Percentiles rank a stretch among this genome's conserved stretches.
Evolutionary conservation across 2,113 vertebrate genomes (phyloP).

Genomic region (Tringa solitaria): DNA sequence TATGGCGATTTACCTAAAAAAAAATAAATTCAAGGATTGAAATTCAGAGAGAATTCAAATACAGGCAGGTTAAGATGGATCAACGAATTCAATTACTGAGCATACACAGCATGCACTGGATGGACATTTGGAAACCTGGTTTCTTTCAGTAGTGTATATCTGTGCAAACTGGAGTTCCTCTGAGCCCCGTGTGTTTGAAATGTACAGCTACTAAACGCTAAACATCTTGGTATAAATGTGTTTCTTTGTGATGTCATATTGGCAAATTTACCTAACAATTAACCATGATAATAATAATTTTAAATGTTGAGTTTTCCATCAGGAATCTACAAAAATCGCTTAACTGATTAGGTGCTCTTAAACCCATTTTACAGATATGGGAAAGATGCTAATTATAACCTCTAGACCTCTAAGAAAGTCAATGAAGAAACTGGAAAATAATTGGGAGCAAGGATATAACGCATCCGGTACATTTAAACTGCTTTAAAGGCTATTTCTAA

Average conservation of each 20-base stretch:
- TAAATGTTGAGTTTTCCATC: background rate
- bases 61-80: background rate
- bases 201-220: background rate
- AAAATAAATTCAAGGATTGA: background rate
- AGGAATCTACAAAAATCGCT: background rate
- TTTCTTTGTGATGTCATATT: background rate
- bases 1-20: conserved; percentile 80
- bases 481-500: background rate
- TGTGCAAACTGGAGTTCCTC: background rate
- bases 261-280: background rate
- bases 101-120: background rate
- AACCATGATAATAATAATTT: background rate
- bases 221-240: background rate
- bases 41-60: background rate
- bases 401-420: background rate
- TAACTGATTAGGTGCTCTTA: background rate
- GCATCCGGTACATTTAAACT: background rate
- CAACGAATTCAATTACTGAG: background rate
- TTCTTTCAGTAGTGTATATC: background rate
- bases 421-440: background rate
- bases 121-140: background rate
- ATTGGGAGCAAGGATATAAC: background rate
- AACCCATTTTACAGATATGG: background rate
- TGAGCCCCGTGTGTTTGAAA: background rate
- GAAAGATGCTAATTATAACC: background rate